Evolutionary conservation across 2,113 vertebrate genomes (phyloP), one percentile per base, ranked within the genome.

Genomic region (Odobenus rosmarus): DNA sequence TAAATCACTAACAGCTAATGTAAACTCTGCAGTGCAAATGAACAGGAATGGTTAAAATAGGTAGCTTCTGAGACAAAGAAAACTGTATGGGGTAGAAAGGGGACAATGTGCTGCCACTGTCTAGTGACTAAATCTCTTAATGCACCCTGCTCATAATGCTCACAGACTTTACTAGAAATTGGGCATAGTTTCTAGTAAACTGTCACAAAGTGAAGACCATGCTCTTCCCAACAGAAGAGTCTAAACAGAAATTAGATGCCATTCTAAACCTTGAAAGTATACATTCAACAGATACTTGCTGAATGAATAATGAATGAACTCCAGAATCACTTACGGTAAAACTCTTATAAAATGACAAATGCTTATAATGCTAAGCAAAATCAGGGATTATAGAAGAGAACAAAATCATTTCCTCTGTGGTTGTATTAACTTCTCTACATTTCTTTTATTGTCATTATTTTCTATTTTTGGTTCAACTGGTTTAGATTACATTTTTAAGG

Each of bases 401-500:
- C 9, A 93, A 59, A 95, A 61, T 87, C 19, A 81, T 95, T 91
- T 95, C 36, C 24, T 79, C 51, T 90, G 15, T 62, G 31, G 42
- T 33, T 77, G 10, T 11, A 76, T 39, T 96, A 92, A 72, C 31
- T 82, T 94, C 71, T 76, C n/a, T 19, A 79, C 33, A 89, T 95
- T 79, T 83, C 46, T 51, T 89, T 57, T 61, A 71, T 7, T 84
- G 31, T 62, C 49, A 93, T 71, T 88, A 79, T 80, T 93, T 96
- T 94, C 76, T 96, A 72, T 3, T 62, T 96, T 95, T 72, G 13
- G 26, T 61, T 93, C 59, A 93, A 85, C 0, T 88, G 64, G 36
- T 85, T 88, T 94, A 81, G 14, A 79, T 57, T 87, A 76, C 33
- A 97, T 93, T 93, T 94, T 81, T 31, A 96, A 93, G 62, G 71